A percentile compares a stretch with the other conserved stretches of the same genome.
Evolutionary conservation across 2,888 invertebrate species (phyloP).

Genomic region (Mythimna impura): DNA sequence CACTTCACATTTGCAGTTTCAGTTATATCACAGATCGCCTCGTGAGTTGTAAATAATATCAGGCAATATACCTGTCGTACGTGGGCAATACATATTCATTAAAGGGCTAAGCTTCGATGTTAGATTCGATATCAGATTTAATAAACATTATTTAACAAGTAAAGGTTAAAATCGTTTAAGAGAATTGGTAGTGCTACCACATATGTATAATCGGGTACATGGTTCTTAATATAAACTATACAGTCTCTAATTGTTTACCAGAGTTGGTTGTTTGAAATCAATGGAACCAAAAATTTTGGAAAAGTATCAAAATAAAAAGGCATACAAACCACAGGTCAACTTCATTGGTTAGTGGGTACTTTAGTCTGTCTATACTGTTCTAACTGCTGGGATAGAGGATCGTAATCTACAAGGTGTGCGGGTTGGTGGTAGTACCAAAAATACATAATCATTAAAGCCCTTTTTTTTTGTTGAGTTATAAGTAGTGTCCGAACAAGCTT

Average conservation of each 20-base stretch:
- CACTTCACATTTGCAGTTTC: slow-evolving; percentile 60
- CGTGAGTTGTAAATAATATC: slow-evolving; percentile 60
- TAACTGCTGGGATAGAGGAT: too few relatives aligned
- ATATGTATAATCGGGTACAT: neutral
- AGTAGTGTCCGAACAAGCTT: too few relatives aligned
- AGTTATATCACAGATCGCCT: slow-evolving; percentile 52
- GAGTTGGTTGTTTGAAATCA: neutral
- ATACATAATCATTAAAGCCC: too few relatives aligned
- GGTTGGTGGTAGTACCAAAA: too few relatives aligned
- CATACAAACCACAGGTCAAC: neutral
- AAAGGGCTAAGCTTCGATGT: slow-evolving; percentile 48
- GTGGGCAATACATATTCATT: slow-evolving; percentile 53
- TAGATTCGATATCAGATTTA: slow-evolving; percentile 44
- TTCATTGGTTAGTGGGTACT: too few relatives aligned
- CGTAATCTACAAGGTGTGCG: too few relatives aligned
- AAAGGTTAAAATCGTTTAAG: slow-evolving; percentile 37
- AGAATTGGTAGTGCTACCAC: neutral
- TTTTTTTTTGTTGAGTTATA: too few relatives aligned
- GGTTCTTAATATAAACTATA: neutral
- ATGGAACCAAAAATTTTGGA: neutral
- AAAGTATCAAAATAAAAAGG: neutral
- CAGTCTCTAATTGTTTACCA: neutral
- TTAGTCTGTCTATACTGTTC: too few relatives aligned
- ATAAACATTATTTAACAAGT: slow-evolving; percentile 38
- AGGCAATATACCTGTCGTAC: slow-evolving; percentile 56